Evolutionary conservation across 2,113 vertebrate species (phyloP).

Genomic region (Diadophis punctatus): DNA sequence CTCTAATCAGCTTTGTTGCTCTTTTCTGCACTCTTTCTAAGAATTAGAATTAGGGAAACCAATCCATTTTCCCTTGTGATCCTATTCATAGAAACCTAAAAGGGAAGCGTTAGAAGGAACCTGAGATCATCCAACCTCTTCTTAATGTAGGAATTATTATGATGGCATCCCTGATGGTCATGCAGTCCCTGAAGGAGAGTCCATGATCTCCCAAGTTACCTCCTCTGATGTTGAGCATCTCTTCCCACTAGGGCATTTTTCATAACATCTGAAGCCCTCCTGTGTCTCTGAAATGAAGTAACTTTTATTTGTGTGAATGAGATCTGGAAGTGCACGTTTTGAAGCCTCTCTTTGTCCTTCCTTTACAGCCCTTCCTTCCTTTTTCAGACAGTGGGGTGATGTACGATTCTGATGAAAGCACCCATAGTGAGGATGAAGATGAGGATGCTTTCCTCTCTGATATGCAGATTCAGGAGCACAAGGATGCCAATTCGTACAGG

Average conservation of each 20-base stretch:
- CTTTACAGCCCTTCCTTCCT: conserved; percentile 91
- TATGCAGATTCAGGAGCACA: conserved; percentile 91
- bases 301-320: not conserved
- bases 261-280: not conserved
- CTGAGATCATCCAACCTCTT: not conserved
- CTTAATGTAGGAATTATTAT: not conserved
- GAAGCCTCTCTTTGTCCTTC: conserved; percentile 45
- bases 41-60: not conserved
- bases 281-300: not conserved
- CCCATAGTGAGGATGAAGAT: conserved; percentile 89
- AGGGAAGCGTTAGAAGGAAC: not conserved
- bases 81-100: not conserved
- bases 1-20: too few species aligned
- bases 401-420: conserved; percentile 95
- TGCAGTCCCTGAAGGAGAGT: not conserved
- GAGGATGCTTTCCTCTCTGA: conserved; percentile 91
- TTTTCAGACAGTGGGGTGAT: conserved; percentile 89
- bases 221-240: not conserved
- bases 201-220: not conserved
- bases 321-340: not conserved
- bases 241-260: not conserved
- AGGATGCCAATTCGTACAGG: conserved; percentile 94
- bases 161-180: not conserved
- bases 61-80: not conserved
- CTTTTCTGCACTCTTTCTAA: too few species aligned